Evolutionary conservation across 2,888 invertebrate genomes (phyloP).

Genomic region (Melieria crassipennis): DNA sequence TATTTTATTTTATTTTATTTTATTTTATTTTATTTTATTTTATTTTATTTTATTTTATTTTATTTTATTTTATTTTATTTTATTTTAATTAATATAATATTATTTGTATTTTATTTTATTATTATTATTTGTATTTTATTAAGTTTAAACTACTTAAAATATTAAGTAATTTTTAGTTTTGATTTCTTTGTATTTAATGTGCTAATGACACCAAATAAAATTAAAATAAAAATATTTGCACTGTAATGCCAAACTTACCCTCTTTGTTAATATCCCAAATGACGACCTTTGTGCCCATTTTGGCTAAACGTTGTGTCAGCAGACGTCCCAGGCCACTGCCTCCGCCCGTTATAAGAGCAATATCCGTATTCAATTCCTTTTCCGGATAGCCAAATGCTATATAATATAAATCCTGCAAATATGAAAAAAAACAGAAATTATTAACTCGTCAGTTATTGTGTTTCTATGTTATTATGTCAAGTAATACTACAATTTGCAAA

Average conservation of each 20-base stretch:
- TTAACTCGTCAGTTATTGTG: background rate
- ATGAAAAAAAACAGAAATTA: slow-evolving; percentile 12
- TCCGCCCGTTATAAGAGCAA: slow-evolving; percentile 89
- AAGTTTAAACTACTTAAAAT: no score
- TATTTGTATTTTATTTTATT: no score
- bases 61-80: no score
- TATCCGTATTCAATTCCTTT: slow-evolving; percentile 75
- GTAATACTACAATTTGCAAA: no score
- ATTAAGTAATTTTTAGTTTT: no score
- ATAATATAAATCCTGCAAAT: slow-evolving; percentile 70
- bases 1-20: no score
- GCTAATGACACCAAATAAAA: background rate
- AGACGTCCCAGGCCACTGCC: slow-evolving; percentile 87
- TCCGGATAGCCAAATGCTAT: slow-evolving; percentile 72
- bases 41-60: no score
- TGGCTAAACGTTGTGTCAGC: slow-evolving; percentile 77
- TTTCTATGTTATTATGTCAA: no score
- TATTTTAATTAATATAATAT: no score
- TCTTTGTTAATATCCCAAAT: slow-evolving; percentile 90
- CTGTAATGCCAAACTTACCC: slow-evolving; percentile 67
- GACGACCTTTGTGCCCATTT: slow-evolving; percentile 81
- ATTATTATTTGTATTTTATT: no score
- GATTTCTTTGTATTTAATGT: no score
- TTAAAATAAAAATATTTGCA: background rate
- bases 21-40: no score